Percentiles rank a stretch among this genome's conserved stretches.
phyloP scores from a whole-genome alignment of 2,797 vertebrate species.

The Micromesistius poutassou region DNA sequence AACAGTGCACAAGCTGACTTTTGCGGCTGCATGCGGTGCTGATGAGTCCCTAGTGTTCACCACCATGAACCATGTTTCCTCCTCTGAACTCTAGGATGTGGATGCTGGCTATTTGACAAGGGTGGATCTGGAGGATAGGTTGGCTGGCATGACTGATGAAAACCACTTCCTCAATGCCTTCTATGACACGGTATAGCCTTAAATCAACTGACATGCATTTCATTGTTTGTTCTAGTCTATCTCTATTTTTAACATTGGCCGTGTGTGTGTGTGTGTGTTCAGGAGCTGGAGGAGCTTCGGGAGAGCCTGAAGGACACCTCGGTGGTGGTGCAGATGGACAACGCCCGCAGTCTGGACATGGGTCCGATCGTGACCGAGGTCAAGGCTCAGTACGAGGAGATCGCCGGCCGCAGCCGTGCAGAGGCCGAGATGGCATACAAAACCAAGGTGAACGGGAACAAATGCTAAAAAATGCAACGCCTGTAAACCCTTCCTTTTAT shows the following conservation, averaged over 20 bases:
- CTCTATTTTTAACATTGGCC: background rate
- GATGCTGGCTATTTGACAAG: constrained; percentile 74
- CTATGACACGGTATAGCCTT: constrained; percentile 69
- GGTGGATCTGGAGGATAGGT: constrained; percentile 65
- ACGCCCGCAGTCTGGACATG: constrained; percentile 73
- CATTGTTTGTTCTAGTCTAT: background rate
- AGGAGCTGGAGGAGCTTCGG: constrained; percentile 83
- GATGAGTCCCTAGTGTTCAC: background rate
- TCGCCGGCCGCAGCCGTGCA: constrained; percentile 66
- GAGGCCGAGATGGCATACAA: constrained; percentile 84
- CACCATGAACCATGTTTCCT: background rate
- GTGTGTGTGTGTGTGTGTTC: constrained; percentile 23
- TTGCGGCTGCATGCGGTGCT: background rate
- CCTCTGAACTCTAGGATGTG: constrained; percentile 70
- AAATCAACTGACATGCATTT: background rate
- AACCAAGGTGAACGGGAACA: constrained; percentile 76
- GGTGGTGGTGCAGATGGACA: constrained; percentile 81
- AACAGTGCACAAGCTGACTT: background rate
- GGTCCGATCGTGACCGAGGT: constrained; percentile 68
- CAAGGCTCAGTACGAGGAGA: constrained; percentile 69
- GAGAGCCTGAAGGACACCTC: constrained; percentile 67
- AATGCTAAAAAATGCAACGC: too few species aligned
- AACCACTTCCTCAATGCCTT: constrained; percentile 72
- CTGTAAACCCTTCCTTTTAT: background rate
- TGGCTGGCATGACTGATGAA: constrained; percentile 65